These are phyloP conservation scores for Oxytorus armatus DNA, from an alignment of 2,888 invertebrate genomes.

Conservation along the genomic window DNA sequence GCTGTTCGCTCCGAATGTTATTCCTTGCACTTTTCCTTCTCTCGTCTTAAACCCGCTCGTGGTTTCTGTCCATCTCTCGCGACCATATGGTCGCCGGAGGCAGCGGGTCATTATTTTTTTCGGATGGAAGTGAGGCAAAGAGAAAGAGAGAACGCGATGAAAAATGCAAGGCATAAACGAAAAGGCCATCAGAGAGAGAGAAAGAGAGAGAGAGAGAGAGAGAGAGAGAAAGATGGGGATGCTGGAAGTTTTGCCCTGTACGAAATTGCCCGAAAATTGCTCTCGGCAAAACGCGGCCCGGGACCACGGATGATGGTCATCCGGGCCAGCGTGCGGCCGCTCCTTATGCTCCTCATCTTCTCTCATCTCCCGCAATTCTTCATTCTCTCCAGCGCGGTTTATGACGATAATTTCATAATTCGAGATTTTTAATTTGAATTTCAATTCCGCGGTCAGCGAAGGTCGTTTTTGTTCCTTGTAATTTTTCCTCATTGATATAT, in stretches of 20 bases:
- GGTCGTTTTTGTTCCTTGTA: slow-evolving; percentile 24
- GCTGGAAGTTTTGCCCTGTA: slow-evolving; percentile 68
- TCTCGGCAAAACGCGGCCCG: slow-evolving; percentile 60
- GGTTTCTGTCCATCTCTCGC: slow-evolving; percentile 66
- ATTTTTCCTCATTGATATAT: not conserved
- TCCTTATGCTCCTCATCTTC: slow-evolving; percentile 21
- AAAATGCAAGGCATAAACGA: slow-evolving; percentile 59
- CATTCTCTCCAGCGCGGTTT: slow-evolving; percentile 63
- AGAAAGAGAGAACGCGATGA: slow-evolving; percentile 34
- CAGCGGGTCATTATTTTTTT: slow-evolving; percentile 81
- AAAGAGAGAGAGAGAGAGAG: slow-evolving; percentile 47
- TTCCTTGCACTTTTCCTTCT: slow-evolving; percentile 44
- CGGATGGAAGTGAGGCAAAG: slow-evolving; percentile 54
- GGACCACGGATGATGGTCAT: slow-evolving; percentile 28
- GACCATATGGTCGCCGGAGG: slow-evolving; percentile 83
- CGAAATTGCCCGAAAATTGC: slow-evolving; percentile 83
- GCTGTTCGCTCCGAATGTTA: slow-evolving; percentile 26
- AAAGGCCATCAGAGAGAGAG: slow-evolving; percentile 49
- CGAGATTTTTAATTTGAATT: slow-evolving; percentile 83
- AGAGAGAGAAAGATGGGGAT: slow-evolving; percentile 59
- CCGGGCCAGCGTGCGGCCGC: slow-evolving; percentile 19
- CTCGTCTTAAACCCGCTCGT: slow-evolving; percentile 13
- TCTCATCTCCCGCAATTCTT: slow-evolving; percentile 1
- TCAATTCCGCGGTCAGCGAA: slow-evolving; percentile 77
- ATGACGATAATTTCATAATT: slow-evolving; percentile 81